Percentiles rank a stretch among this genome's conserved stretches.
Evolutionary conservation across 2,888 invertebrate species (phyloP).

Genomic region (Synergus laeviventris): DNA sequence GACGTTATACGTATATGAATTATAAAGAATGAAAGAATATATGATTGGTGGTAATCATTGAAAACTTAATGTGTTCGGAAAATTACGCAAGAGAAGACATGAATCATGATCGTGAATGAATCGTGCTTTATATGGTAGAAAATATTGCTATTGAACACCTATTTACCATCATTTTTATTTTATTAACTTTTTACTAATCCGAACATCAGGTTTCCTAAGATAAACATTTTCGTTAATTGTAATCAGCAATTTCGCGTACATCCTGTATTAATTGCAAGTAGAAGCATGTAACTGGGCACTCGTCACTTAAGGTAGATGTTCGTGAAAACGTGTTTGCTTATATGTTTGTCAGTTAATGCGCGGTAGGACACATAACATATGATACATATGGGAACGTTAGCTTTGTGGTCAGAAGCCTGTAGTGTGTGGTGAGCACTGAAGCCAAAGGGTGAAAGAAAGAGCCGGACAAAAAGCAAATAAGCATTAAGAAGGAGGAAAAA

Average conservation of each 20-base stretch:
- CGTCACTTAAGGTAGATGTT: not conserved
- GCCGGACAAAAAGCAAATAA: constrained; percentile 12
- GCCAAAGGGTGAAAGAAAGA: constrained; percentile 52
- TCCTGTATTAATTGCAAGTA: too few relatives aligned
- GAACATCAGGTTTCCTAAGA: too few relatives aligned
- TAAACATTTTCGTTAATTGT: not conserved
- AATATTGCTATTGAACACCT: too few relatives aligned
- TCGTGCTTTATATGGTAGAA: too few relatives aligned
- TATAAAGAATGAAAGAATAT: not conserved
- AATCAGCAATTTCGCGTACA: not conserved
- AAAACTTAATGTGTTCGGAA: not conserved
- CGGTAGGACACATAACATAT: constrained; percentile 71
- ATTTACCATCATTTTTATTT: too few relatives aligned
- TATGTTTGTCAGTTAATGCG: constrained; percentile 62
- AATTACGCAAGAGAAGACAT: not conserved
- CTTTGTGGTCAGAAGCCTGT: constrained; percentile 75
- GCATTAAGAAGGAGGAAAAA: not conserved
- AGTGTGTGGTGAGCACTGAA: constrained; percentile 65
- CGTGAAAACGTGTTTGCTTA: constrained; percentile 53
- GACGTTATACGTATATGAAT: not conserved
- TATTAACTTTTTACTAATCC: too few relatives aligned
- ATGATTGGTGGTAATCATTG: not conserved
- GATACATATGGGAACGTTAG: constrained; percentile 76
- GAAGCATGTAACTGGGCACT: too few relatives aligned
- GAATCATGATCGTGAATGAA: too few relatives aligned